phyloP scores from a whole-genome alignment of 2,113 vertebrate species.

The Upupa epops region DNA sequence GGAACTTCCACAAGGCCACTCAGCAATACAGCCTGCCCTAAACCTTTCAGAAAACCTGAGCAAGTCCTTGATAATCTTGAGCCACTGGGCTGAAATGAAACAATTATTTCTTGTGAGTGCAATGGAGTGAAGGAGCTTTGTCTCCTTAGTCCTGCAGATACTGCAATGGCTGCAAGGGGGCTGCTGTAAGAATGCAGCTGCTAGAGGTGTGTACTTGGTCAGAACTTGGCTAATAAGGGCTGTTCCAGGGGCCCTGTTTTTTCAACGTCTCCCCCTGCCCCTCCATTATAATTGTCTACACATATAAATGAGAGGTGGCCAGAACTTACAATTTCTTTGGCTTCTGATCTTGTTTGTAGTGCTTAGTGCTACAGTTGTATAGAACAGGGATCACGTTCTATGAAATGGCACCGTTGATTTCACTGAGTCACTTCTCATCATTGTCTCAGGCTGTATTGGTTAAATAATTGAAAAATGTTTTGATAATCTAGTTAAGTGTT shows the following conservation, averaged over 20 bases:
- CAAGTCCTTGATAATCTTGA: not conserved
- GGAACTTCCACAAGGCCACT: not conserved
- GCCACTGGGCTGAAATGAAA: not conserved
- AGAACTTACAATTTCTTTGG: not conserved
- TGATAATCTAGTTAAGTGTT: not conserved
- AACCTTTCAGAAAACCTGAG: not conserved
- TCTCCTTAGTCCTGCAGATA: not conserved
- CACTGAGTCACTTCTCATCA: not conserved
- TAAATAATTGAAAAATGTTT: slow-evolving; percentile 13
- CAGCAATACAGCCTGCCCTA: not conserved
- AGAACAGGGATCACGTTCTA: not conserved
- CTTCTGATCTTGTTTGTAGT: not conserved
- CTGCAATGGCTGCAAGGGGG: not conserved
- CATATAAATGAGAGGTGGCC: not conserved
- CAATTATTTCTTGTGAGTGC: not conserved
- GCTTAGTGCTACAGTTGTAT: not conserved
- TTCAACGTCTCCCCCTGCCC: accelerated
- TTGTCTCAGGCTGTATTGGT: not conserved
- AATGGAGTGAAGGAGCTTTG: not conserved
- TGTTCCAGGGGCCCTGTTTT: not conserved
- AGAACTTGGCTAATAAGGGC: not conserved
- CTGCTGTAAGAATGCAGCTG: not conserved
- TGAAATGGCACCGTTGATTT: not conserved
- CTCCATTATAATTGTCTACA: not conserved
- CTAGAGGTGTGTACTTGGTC: not conserved